Conservation (phyloP, 2,113 vertebrate species). For the Leptobrachium ailaonicum region DNA sequence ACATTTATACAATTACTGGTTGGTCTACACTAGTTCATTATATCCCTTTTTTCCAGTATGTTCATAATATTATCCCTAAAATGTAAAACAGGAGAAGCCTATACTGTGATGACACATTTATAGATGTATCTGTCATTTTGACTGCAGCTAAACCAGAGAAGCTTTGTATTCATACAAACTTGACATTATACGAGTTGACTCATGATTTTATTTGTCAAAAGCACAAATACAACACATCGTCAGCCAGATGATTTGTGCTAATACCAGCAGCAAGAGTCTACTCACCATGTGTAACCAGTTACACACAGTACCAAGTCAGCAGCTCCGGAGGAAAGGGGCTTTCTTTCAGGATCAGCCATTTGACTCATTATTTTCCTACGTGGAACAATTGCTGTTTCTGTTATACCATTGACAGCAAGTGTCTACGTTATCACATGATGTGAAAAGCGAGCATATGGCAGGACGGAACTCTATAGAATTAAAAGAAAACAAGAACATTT, state of each 20-base stretch:
- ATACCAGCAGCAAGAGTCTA: constrained; percentile 10
- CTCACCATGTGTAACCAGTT: not conserved
- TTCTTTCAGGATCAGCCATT: constrained; percentile 4
- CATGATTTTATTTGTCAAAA: not conserved
- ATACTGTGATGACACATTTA: too few species aligned
- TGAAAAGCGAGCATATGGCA: not conserved
- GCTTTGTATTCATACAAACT: not conserved
- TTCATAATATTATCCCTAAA: too few species aligned
- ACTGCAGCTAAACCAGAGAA: not conserved
- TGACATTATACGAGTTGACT: not conserved
- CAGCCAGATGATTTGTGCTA: not conserved
- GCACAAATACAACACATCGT: constrained; percentile 5
- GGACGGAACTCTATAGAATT: too few species aligned
- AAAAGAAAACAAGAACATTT: not conserved
- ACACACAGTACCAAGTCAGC: constrained; percentile 3
- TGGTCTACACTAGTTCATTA: too few species aligned
- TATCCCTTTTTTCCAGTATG: too few species aligned
- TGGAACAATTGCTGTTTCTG: not conserved
- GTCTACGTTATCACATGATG: not conserved
- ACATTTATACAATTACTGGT: too few species aligned
- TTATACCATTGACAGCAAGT: not conserved
- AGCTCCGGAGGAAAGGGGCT: not conserved
- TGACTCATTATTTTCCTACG: not conserved
- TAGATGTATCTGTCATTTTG: too few species aligned
- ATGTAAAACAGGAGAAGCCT: too few species aligned